Base-by-base conservation (phyloP, 2,113 vertebrate genomes). In the Ivindomyrus marchei region DNA sequence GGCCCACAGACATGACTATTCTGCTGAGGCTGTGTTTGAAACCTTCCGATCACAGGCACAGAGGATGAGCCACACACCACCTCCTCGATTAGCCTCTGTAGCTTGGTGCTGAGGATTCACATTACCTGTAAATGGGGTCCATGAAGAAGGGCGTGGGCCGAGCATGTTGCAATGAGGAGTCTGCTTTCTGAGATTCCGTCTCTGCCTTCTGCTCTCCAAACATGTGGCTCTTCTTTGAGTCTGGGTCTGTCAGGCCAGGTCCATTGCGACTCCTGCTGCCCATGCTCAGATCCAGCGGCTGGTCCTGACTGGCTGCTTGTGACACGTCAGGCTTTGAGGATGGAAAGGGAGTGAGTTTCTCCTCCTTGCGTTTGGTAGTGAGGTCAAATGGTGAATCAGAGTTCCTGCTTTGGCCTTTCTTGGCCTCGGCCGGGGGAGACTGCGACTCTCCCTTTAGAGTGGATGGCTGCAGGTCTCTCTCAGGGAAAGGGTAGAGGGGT, bases 71-170 rank as follows among this genome's bases (percentile, higher is more conserved):
- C 62, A 24, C 46, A 19, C 21, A 2, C 84, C 45, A 9, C 84
- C 3, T 0, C 85, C 50, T 2, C 1, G 21, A 45, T 3, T 17
- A 27, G 27, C 24, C 86, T 24, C 42, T 52, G 91, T 15, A 36
- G 49, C 74, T 88, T 0, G 1, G 50, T 88, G 52, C 88, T 85
- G 66, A 88, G 92, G 90, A 91, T 92, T 92, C 91, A 95, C 95
- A 95, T 94, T 99, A 99, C 98, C 98, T 99, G 96, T 99, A 99
- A 90, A 99, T 99, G n/a, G 98, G 98, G 93, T 99, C 98, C 98
- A 99, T 99, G 93, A 99, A 99, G 96, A 99, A 99, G 0, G 98
- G 98, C 3, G 97, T 98, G 31, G 98, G 98, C 92, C 98, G 96
- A 90, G 98, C 98, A 0, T 99, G 98, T 92, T 99, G 98, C 93